These are phyloP conservation scores for Seriola quinqueradiata DNA, from an alignment of 2,113 vertebrate genomes.

Conservation along the genomic window DNA sequence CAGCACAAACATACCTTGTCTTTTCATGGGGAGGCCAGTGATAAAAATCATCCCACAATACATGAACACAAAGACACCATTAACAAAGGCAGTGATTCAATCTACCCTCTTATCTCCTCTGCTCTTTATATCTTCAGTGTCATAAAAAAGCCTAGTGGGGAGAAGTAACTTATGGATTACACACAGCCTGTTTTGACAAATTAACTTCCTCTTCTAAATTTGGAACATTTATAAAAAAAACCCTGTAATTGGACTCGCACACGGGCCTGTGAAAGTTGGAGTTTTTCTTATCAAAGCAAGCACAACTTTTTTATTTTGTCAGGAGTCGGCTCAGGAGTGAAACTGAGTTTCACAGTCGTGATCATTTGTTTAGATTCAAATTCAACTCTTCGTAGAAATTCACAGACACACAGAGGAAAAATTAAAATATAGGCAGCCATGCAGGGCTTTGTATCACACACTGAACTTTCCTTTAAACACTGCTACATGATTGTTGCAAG, in stretches of 20 bases:
- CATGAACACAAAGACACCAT: slow-evolving; percentile 74
- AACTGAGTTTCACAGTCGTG: not conserved
- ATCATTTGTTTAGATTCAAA: slow-evolving; percentile 58
- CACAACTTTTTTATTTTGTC: slow-evolving; percentile 18
- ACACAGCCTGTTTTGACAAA: slow-evolving; percentile 43
- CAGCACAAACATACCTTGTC: slow-evolving; percentile 74
- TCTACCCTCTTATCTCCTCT: slow-evolving; percentile 68
- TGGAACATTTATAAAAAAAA: slow-evolving; percentile 22
- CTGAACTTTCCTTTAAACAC: not conserved
- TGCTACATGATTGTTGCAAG: not conserved
- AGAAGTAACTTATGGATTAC: slow-evolving; percentile 47
- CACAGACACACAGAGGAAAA: not conserved
- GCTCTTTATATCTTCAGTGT: slow-evolving; percentile 43
- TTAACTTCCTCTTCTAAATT: slow-evolving; percentile 50
- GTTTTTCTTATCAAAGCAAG: slow-evolving; percentile 10
- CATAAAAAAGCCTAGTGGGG: slow-evolving; percentile 52
- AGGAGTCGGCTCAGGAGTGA: not conserved
- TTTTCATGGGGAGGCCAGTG: slow-evolving; percentile 72
- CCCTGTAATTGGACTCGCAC: not conserved
- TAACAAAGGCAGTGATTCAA: slow-evolving; percentile 78
- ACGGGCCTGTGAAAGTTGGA: not conserved
- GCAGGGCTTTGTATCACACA: not conserved
- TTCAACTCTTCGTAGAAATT: slow-evolving; percentile 4
- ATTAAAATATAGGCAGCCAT: slow-evolving; percentile 2
- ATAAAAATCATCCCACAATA: slow-evolving; percentile 78